These are phyloP conservation scores for Motacilla alba DNA, from an alignment of 2,113 vertebrate species.

Conservation along the genomic window DNA sequence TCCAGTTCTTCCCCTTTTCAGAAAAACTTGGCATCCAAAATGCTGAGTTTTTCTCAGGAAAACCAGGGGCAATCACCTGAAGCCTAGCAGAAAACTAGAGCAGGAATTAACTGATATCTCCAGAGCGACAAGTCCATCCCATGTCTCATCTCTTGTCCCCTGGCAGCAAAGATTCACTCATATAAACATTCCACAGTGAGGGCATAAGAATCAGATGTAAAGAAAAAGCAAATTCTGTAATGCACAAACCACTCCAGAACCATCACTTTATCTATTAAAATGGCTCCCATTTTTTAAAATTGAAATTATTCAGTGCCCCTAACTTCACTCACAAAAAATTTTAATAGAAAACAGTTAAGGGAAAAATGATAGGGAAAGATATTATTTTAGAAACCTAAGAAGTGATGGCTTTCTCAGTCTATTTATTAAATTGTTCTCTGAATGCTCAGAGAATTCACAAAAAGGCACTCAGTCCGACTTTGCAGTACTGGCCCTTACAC, in stretches of 20 bases:
- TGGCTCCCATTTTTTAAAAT: background rate
- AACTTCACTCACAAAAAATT: slow-evolving; percentile 9
- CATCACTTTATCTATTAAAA: background rate
- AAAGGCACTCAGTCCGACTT: background rate
- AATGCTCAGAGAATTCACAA: slow-evolving; percentile 14
- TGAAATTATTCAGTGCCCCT: slow-evolving; percentile 6
- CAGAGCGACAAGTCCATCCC: background rate
- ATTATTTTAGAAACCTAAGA: slow-evolving; percentile 29
- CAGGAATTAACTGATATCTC: background rate
- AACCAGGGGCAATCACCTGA: background rate
- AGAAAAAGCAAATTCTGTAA: background rate
- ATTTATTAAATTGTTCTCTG: slow-evolving; percentile 40
- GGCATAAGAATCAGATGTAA: background rate
- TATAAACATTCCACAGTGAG: background rate
- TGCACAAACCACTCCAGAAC: background rate
- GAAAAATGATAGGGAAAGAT: slow-evolving; percentile 14
- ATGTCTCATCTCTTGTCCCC: background rate
- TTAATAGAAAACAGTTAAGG: slow-evolving; percentile 27
- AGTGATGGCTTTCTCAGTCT: slow-evolving; percentile 20
- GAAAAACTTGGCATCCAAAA: background rate
- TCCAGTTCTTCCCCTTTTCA: background rate
- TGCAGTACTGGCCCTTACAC: background rate
- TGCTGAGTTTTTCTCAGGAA: background rate
- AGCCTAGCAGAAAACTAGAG: background rate
- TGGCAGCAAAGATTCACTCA: background rate